phyloP scores from a whole-genome alignment of 2,797 vertebrate species.

The Amblyopsis hoosieri region DNA sequence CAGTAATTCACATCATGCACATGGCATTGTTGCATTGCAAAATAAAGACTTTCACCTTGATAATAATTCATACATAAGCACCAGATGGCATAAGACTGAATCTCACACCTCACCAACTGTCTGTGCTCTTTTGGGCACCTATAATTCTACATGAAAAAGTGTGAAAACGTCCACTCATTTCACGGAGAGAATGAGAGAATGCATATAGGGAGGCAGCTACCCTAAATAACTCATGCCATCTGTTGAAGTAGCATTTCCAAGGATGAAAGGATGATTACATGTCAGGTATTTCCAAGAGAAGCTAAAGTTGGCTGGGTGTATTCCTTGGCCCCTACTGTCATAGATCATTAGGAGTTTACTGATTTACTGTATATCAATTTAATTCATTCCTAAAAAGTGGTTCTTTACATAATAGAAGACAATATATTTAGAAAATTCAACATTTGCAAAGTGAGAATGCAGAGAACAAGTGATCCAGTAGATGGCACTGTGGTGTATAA shows the following conservation, averaged over 20 bases:
- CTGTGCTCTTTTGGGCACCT: neutral
- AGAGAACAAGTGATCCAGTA: slow-evolving; percentile 43
- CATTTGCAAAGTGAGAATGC: slow-evolving; percentile 3
- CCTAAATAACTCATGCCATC: slow-evolving; percentile 63
- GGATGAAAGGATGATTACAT: slow-evolving; percentile 48
- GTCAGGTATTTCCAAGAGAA: slow-evolving; percentile 31
- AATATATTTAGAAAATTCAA: neutral
- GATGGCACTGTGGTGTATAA: slow-evolving; percentile 63
- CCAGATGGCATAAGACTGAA: neutral
- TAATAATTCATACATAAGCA: slow-evolving; percentile 4
- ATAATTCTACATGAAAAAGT: slow-evolving; percentile 2
- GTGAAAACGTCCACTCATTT: slow-evolving; percentile 13
- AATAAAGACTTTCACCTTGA: neutral
- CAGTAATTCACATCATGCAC: too few species aligned
- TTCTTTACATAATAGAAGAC: slow-evolving; percentile 14
- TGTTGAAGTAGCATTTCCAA: slow-evolving; percentile 54
- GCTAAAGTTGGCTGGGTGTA: slow-evolving; percentile 33
- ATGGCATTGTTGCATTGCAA: neutral
- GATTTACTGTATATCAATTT: slow-evolving; percentile 23
- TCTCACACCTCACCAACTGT: neutral
- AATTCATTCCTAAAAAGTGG: slow-evolving; percentile 5
- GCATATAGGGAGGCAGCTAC: slow-evolving; percentile 31
- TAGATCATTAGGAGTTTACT: neutral
- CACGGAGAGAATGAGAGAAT: slow-evolving; percentile 17
- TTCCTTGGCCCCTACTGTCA: slow-evolving; percentile 12